A percentile compares a stretch with the other conserved stretches of the same genome.
Evolutionary conservation across 2,113 vertebrate genomes (phyloP).

Genomic region (Corvus cornix): DNA sequence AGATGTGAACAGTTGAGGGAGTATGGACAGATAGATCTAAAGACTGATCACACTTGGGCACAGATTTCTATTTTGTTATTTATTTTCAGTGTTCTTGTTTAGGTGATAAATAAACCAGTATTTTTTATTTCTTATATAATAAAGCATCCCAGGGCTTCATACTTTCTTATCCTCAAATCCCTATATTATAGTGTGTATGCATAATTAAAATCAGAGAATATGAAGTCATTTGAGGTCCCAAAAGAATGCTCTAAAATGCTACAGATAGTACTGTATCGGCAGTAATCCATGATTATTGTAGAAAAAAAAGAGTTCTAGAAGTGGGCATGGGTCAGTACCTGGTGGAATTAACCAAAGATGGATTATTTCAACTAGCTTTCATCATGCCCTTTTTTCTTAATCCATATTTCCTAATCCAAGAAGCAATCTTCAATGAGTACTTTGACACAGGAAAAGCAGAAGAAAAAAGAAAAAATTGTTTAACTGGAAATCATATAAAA

Average conservation of each 20-base stretch:
- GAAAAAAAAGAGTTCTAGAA: neutral
- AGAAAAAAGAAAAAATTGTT: neutral
- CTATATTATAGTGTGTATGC: neutral
- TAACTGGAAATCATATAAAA: neutral
- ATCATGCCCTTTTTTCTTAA: neutral
- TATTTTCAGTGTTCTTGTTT: neutral
- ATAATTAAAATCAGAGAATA: slow-evolving; percentile 11
- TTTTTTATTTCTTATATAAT: neutral
- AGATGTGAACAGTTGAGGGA: neutral
- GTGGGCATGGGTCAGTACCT: neutral
- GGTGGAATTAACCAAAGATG: neutral
- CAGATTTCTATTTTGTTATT: neutral
- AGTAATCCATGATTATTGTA: slow-evolving; percentile 28
- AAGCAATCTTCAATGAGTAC: neutral
- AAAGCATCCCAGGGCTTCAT: neutral
- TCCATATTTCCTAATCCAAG: neutral
- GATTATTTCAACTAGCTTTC: slow-evolving; percentile 12
- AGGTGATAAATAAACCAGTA: neutral
- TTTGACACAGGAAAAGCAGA: neutral
- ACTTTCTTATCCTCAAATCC: neutral
- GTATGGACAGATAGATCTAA: neutral
- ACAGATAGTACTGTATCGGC: slow-evolving; percentile 6
- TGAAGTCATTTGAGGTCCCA: neutral
- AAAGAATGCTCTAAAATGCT: neutral
- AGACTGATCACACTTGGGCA: neutral